A percentile compares a stretch with the other conserved stretches of the same genome.
Evolutionary conservation across 2,113 vertebrate species (phyloP).

Genomic region (Oceanodroma tethys): DNA sequence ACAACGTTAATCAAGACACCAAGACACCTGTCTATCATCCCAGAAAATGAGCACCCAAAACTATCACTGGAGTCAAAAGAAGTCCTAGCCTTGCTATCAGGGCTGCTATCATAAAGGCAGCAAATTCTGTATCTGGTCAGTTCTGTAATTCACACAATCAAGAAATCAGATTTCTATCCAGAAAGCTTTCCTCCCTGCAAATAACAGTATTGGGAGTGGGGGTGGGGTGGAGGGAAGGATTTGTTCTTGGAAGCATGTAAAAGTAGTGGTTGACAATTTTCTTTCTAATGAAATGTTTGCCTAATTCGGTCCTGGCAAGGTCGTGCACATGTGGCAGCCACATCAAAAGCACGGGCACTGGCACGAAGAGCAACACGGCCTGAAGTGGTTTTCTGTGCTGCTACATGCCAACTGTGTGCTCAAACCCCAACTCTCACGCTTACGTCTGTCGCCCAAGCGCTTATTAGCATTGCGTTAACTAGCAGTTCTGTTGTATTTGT

Average conservation of each 20-base stretch:
- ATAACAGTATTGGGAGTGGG: neutral
- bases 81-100: neutral
- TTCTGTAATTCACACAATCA: neutral
- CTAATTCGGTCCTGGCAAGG: neutral
- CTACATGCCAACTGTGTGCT: neutral
- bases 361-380: neutral
- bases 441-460: neutral
- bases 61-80: neutral
- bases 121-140: neutral
- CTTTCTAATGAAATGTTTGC: constrained; percentile 21
- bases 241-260: neutral
- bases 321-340: constrained; percentile 35
- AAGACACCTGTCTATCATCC: neutral
- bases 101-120: neutral
- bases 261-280: neutral
- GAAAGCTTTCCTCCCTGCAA: neutral
- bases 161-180: neutral
- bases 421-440: neutral
- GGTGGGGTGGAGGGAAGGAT: neutral
- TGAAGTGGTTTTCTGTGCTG: neutral
- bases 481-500: neutral
- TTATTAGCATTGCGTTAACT: neutral
- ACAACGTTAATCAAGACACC: neutral
- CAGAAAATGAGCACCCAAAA: neutral
- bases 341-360: constrained; percentile 28